Evolutionary conservation across 2,113 vertebrate species (phyloP), one percentile per base, ranked within the genome.

Genomic region (Haplochromis burtoni): DNA sequence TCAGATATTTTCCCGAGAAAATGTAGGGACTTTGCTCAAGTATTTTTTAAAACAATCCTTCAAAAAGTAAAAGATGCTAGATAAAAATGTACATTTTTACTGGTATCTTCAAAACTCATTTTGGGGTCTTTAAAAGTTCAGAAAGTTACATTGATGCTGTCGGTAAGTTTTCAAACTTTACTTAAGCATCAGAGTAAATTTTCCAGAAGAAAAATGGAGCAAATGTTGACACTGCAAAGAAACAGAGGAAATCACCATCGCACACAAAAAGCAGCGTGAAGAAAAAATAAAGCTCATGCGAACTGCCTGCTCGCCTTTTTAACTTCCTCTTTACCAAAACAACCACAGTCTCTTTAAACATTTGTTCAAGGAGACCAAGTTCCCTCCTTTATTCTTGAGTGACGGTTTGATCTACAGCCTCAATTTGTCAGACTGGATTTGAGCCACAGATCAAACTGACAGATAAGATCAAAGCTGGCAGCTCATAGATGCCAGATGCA

Each of bases 361-460:
- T 76, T 54, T 31, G 38, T 73, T 86, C 42, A 42, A 82, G 73
- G n/a, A 86, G 45, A 76, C 19, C 21, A 54, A 63, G 66, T 47
- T 10, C 26, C 17, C 13, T 84, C 12, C 19, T 59, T 63, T 83
- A 76, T 47, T 76, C 63, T 73, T 45, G 26, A 54, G 19, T 31
- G 45, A 51, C 16, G 24, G 54, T 84, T 82, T 88, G 66, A 85
- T 89, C 51, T 26, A 35, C 49, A 10, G 61, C 49, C 89, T 86
- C 24, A 35, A 76, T 89, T 86, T 82, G 35, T 89, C 85, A 24
- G 71, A 63, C 79, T 88, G 91, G 88, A 82, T 80, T 55, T 89
- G 54, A 33, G 79, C 83, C 89, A 85, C 24, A 81, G 68, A 89
- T 89, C 86, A 88, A 79, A 71, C 54, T 68, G 76, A 66, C 29